phyloP scores from a whole-genome alignment of 2,797 vertebrate genomes.

The Macropus fuliginosus region DNA sequence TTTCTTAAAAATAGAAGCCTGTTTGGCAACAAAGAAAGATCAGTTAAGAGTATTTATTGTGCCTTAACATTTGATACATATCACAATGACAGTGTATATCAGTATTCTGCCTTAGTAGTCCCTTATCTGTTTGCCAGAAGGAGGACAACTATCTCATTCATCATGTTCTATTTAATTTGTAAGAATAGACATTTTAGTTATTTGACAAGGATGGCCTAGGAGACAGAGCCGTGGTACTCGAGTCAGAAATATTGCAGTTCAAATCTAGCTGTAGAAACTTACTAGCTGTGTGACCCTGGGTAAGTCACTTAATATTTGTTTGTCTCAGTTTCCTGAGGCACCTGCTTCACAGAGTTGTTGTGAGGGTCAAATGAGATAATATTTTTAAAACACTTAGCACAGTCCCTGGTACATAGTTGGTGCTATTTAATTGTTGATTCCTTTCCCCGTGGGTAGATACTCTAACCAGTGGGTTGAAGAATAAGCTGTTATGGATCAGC shows the following conservation, averaged over 20 bases:
- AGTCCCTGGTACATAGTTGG: neutral
- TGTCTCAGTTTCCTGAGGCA: neutral
- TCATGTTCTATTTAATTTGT: neutral
- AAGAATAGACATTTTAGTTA: neutral
- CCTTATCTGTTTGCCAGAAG: neutral
- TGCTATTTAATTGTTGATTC: neutral
- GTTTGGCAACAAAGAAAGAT: neutral
- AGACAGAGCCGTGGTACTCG: neutral
- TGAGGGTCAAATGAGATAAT: neutral
- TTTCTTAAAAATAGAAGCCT: neutral
- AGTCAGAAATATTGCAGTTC: neutral
- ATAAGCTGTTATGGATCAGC: too few relatives aligned
- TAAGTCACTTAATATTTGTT: neutral
- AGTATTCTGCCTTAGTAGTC: neutral
- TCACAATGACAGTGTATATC: neutral
- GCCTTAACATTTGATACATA: neutral
- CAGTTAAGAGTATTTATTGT: neutral
- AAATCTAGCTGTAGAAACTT: neutral
- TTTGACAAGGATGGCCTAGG: neutral
- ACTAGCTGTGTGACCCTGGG: neutral
- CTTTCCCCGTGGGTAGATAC: neutral
- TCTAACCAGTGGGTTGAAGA: neutral
- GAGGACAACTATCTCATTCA: neutral
- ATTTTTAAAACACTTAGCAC: neutral
- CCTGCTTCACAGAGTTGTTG: neutral